Evolutionary conservation across 2,113 vertebrate species (phyloP), one percentile per base, ranked within the genome.

Genomic region (Alaudala cheleensis): DNA sequence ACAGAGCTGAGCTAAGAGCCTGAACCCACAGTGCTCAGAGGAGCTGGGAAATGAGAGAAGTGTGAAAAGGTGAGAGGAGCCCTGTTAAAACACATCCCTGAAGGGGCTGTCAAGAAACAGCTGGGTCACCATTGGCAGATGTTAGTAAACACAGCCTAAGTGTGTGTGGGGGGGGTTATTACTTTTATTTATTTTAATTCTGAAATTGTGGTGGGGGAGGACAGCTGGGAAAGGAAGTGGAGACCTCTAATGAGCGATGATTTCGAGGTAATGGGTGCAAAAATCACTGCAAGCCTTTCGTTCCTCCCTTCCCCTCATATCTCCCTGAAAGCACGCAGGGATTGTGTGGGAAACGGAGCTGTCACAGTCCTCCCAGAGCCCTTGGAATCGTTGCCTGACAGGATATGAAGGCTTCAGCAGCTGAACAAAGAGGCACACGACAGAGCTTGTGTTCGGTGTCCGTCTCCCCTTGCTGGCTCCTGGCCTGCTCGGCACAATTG

Each of bases 31-130:
- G 33, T 5, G 72, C 94, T 91, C 95, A 37, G 28, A 95, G 86
- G 88, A 78, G 80, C 83, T 91, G 91, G 72, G 81, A 88, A 93
- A 93, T 61, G 93, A 88, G 87, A 25, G 60, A 71, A 81, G 61
- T 47, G 53, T 47, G 39, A 66, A 58, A 78, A 71, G 73, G 73
- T 64, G 87, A 93, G 81, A 87, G 83, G 64, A 86, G 64, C 51
- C 2, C 13, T 45, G 58, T 66, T 73, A 45, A 83, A 95, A 67
- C 51, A 50, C 66, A 24, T 31, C 47, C 4, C 49, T n/a, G 2
- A 4, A 77, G 64, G 67, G 77, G 51, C 67, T 83, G 82, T 50
- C 25, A 34, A 70, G 61, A 28, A 81, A 11, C 80, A 14, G 83
- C 95, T 84, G 83, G 34, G 15, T 40, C 61, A 49, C 69, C 14